Base-by-base conservation (phyloP, 1,140 invertebrate genomes). In the Mesaphorura yosii region DNA sequence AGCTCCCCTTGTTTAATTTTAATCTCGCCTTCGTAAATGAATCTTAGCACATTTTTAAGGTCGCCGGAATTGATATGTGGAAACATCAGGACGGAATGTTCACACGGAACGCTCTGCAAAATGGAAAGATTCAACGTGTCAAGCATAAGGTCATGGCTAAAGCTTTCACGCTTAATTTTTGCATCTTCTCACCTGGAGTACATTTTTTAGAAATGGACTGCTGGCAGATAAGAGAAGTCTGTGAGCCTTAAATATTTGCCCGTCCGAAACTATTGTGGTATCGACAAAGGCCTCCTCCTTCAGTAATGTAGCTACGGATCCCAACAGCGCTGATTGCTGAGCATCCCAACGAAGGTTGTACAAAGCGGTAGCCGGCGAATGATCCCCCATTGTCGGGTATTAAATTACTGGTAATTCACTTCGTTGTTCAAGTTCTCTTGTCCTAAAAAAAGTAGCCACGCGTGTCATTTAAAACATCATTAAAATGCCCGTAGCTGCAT, bases 171-270 rank as follows among this genome's bases (percentile, higher is more conserved):
- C 10, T 26, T 6, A 12, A 20, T 29, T 12, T 47, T 7, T 29
- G 22, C 28, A 7, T 29, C 12, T 34, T 28, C 51, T 55, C 47
- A 66, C 65, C 59, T 65, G 65, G 14, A 66, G 53, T 50, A 66
- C 62, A 41, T 59, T 54, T 52, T 64, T 63, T 50, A 72, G 68
- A 59, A 70, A 72, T 15, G 68, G 65, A 57, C 69, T 71, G 56
- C 70, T 70, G 14, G 69, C 69, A 27, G 68, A 68, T 15, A 72
- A 60, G 34, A 72, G 66, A 29, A 72, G 64, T 57, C 69, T 69
- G 56, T 72, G 70, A 52, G 69, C 65, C 62, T 69, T 63, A 60
- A 69, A 58, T 46, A 66, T 57, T 55, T 61, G 41, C 54, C 68
- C 65, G 56, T 70, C 69, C 44, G 67, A 68, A 17, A 68, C 69